Evolutionary conservation across 2,797 vertebrate species (phyloP).

Genomic region (Mormyrus hasselquistii): DNA sequence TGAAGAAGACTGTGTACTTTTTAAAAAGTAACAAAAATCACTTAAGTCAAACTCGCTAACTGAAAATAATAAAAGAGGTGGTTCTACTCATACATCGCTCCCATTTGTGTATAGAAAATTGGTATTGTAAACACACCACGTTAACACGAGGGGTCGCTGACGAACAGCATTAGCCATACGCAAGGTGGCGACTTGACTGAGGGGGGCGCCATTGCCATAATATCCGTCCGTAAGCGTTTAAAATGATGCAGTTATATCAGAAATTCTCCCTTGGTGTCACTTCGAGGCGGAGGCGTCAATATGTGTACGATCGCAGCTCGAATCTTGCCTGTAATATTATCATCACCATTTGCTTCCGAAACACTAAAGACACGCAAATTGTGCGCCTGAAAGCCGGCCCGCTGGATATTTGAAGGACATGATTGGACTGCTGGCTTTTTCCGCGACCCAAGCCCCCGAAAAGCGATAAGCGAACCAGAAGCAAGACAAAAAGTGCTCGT

Average conservation of each 20-base stretch:
- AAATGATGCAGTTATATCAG: conserved; percentile 9
- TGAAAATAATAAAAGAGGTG: neutral
- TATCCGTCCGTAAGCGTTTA: neutral
- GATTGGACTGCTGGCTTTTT: neutral
- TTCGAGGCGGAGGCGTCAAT: conserved; percentile 47
- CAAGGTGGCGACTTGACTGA: neutral
- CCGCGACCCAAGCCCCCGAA: conserved; percentile 4
- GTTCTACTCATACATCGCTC: neutral
- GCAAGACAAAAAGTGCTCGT: neutral
- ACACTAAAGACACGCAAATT: conserved; percentile 30
- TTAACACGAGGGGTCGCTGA: conserved; percentile 30
- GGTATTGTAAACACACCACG: neutral
- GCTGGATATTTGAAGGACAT: neutral
- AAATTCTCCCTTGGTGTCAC: conserved; percentile 34
- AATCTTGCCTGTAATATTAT: conserved; percentile 31
- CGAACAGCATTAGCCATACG: neutral
- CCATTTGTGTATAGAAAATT: neutral
- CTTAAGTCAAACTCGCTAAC: neutral
- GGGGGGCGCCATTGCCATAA: conserved; percentile 43
- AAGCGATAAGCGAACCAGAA: conserved; percentile 7
- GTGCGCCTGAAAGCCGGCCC: neutral
- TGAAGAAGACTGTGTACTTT: neutral
- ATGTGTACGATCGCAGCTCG: conserved; percentile 31
- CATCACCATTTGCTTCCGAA: conserved; percentile 39
- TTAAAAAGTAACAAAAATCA: neutral